Conservation (phyloP, 2,888 invertebrate species). For the Leptinotarsa peninsularis region DNA sequence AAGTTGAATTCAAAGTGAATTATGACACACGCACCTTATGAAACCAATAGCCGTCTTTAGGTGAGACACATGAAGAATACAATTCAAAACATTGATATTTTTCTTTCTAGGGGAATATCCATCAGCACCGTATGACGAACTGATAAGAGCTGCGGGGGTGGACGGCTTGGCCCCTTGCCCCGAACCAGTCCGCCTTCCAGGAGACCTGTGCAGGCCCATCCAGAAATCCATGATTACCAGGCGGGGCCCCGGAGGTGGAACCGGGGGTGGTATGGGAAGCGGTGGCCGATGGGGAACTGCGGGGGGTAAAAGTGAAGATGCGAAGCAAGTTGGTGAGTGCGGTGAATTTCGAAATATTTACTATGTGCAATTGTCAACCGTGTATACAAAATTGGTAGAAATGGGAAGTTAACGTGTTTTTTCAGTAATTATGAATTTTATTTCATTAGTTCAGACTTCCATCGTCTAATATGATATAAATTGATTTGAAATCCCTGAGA, state of each 20-base stretch:
- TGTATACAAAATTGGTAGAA: too few relatives aligned
- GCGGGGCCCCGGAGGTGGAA: constrained; percentile 51
- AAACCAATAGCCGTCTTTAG: not conserved
- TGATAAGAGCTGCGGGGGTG: constrained; percentile 70
- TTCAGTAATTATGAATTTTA: too few relatives aligned
- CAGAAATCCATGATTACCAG: constrained; percentile 63
- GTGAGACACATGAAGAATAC: not conserved
- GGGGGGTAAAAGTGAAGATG: constrained; percentile 16
- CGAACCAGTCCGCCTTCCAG: constrained; percentile 71
- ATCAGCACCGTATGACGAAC: constrained; percentile 71
- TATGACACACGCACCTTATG: too few relatives aligned
- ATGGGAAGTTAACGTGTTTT: too few relatives aligned
- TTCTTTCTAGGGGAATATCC: constrained; percentile 65
- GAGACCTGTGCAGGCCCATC: constrained; percentile 71
- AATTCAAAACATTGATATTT: constrained; percentile 1
- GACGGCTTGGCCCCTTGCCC: constrained; percentile 70
- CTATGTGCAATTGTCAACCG: not conserved
- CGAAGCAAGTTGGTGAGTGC: constrained; percentile 25
- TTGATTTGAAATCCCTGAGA: too few relatives aligned
- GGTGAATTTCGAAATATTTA: not conserved
- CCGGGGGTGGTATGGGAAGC: constrained; percentile 42
- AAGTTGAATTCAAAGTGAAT: too few relatives aligned
- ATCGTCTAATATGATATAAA: too few relatives aligned
- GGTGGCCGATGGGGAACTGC: constrained; percentile 43
- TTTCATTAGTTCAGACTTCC: too few relatives aligned